phyloP scores from a whole-genome alignment of 1,140 invertebrate genomes.

The Reticulitermes speratus region DNA sequence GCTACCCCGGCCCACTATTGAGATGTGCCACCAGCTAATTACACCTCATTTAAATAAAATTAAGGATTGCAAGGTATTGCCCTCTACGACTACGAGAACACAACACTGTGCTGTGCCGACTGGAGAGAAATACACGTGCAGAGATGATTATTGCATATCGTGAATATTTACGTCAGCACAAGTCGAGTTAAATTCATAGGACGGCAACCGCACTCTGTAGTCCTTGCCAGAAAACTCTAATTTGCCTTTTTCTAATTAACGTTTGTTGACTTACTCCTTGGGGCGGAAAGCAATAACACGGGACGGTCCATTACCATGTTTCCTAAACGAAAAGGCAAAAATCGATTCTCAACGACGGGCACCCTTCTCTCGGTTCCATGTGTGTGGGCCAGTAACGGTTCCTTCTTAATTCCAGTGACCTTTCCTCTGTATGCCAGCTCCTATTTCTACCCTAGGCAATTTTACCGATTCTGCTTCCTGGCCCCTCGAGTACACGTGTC shows the following conservation, averaged over 20 bases:
- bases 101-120: no score
- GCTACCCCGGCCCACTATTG: no score
- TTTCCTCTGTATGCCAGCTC: not conserved
- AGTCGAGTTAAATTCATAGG: not conserved
- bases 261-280: not conserved
- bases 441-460: not conserved
- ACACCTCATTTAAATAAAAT: no score
- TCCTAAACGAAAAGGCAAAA: not conserved
- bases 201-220: not conserved
- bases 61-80: no score
- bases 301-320: not conserved
- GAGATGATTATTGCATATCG: no score
- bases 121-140: no score
- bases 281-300: not conserved
- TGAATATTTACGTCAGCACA: not conserved
- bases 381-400: not conserved
- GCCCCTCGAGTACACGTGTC: no score
- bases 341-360: no score
- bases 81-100: no score
- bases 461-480: not conserved
- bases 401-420: not conserved
- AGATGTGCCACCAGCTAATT: no score
- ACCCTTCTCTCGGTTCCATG: not conserved
- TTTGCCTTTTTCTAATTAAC: not conserved
- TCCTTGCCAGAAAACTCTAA: not conserved